Evolutionary conservation across 2,113 vertebrate species (phyloP), one percentile per base, ranked within the genome.

Genomic region (Illadopsis cleaveri): DNA sequence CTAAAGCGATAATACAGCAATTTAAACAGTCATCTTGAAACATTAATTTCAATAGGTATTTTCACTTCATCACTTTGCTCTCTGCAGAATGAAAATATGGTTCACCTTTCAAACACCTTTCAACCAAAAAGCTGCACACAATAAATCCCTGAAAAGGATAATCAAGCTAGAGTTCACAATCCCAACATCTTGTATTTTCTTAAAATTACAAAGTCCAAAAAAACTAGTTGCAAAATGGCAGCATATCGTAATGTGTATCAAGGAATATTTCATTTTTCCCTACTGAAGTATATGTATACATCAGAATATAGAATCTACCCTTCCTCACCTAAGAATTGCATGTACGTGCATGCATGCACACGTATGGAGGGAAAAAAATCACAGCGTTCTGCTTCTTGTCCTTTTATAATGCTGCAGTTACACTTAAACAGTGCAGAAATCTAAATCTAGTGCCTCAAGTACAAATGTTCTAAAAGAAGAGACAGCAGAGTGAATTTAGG

Each of bases 221-320:
- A 94, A 95, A 94, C 13, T 45, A 86, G 42, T 82, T 95, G 58
- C 48, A 91, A 96, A 95, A 94, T 92, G 94, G 89, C 96, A 97
- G 94, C 64, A 95, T 91, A 93, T 20, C 85, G 68, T 86, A 76
- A 95, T 89, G 61, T 72, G 5, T 78, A 82, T 71, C 50, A 95
- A 86, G 80, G 60, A 95, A 84, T 89, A 93, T 96, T 95, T 79
- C 0, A 68, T 83, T 83, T 94, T 91, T 81, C 56, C 77, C 90
- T 77, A 79, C 30, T 95, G 84, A 85, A 33, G 56, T 56, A 24
- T 53, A 37, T 28, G 84, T 33, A 70, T 35, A 89, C 62, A 93
- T 61, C 54, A 79, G 94, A 58, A 91, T 82, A 86, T 1, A 78
- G 51, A 80, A 92, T 73, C 58, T 80, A 93, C 45, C 73, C 58